Evolutionary conservation across 2,797 vertebrate species (phyloP).

Genomic region (Columba guinea): DNA sequence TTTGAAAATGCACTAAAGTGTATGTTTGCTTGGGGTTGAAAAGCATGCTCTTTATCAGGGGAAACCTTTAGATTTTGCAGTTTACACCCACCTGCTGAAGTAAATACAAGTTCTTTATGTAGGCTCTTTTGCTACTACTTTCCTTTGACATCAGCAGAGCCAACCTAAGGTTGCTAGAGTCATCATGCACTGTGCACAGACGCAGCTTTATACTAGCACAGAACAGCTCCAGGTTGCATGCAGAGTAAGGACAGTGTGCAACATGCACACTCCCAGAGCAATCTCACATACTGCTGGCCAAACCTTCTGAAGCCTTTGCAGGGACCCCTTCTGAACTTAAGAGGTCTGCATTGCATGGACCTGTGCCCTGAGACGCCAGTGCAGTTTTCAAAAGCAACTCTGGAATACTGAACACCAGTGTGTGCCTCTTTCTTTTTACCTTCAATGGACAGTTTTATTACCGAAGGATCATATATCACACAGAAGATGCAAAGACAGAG

Average conservation of each 20-base stretch:
- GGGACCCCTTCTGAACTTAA: neutral
- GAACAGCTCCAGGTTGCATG: neutral
- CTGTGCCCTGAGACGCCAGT: accelerated
- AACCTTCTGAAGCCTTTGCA: neutral
- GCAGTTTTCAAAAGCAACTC: neutral
- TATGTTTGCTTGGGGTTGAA: neutral
- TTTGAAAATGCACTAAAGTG: neutral
- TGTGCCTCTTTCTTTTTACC: neutral
- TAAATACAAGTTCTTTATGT: neutral
- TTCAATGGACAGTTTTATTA: accelerated
- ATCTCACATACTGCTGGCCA: neutral
- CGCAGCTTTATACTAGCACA: neutral
- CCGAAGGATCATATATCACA: accelerated
- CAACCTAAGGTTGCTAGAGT: neutral
- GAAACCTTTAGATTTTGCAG: neutral
- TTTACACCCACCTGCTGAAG: neutral
- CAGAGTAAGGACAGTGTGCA: neutral
- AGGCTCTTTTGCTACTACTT: neutral
- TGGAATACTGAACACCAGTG: neutral
- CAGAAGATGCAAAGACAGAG: neutral
- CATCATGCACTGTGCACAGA: neutral
- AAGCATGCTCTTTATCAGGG: neutral
- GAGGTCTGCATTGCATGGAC: accelerated
- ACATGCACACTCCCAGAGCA: accelerated
- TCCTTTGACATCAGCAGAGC: neutral